Evolutionary conservation across 2,797 vertebrate species (phyloP).

Genomic region (Sphaeramia orbicularis): DNA sequence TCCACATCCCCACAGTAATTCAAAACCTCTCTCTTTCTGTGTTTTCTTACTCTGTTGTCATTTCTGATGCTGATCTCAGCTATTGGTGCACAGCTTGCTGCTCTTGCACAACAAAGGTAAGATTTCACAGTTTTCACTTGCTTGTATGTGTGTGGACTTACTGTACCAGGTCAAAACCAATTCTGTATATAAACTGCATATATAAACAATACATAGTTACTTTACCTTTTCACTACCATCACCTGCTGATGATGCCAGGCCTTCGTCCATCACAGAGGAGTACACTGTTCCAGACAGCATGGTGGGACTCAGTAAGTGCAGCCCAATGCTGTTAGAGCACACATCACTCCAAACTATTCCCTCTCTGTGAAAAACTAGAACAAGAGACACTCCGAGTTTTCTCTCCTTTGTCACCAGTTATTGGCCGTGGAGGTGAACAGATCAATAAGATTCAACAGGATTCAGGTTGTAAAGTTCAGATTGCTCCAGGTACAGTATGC

Average conservation of each 20-base stretch:
- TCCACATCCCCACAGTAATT: constrained; percentile 32
- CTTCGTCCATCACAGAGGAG: constrained; percentile 90
- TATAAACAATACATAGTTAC: too few relatives aligned
- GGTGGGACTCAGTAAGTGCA: constrained; percentile 95
- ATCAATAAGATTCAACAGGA: constrained; percentile 98
- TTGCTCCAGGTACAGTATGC: constrained; percentile 92
- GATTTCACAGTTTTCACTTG: constrained; percentile 23
- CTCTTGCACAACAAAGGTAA: constrained; percentile 92
- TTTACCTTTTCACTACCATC: background rate
- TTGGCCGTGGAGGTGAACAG: constrained; percentile 94
- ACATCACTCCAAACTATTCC: background rate
- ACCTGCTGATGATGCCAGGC: constrained; percentile 64
- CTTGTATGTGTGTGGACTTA: constrained; percentile 55
- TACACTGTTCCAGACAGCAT: constrained; percentile 93
- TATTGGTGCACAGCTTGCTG: constrained; percentile 91
- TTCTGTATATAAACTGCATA: background rate
- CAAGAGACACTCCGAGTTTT: constrained; percentile 54
- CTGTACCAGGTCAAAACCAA: background rate
- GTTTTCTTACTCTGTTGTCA: constrained; percentile 27
- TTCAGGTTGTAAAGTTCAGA: constrained; percentile 96
- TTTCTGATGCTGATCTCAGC: constrained; percentile 75
- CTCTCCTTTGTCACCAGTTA: constrained; percentile 87
- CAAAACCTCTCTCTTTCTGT: constrained; percentile 24
- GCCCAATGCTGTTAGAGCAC: background rate
- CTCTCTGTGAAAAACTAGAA: background rate